phyloP scores from a whole-genome alignment of 2,888 invertebrate species.

The Taphrorychus bicolor region DNA sequence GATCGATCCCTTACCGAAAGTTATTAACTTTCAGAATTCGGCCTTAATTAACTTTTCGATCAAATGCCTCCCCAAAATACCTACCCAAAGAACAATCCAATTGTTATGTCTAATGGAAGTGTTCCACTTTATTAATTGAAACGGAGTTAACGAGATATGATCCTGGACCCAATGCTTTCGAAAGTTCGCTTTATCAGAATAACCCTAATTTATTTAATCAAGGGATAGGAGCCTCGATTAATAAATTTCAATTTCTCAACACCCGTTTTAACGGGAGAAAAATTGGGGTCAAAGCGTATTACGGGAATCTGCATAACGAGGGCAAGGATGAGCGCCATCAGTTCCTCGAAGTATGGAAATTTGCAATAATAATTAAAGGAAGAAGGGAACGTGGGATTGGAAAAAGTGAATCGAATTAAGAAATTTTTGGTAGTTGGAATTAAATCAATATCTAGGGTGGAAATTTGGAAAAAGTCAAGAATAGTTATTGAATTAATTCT shows the following conservation, averaged over 20 bases:
- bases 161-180: background rate
- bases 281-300: constrained; percentile 16
- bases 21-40: background rate
- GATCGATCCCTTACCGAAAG: background rate
- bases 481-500: no score
- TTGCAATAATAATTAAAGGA: background rate
- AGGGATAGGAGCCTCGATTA: constrained; percentile 8
- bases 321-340: background rate
- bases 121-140: background rate
- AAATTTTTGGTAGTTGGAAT: background rate
- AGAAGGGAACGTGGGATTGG: background rate
- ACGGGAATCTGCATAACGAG: constrained; percentile 7
- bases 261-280: constrained; percentile 14
- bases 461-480: no score
- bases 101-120: background rate
- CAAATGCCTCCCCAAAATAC: background rate
- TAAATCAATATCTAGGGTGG: no score
- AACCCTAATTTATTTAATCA: constrained; percentile 17
- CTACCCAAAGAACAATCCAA: background rate
- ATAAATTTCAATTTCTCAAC: constrained; percentile 19
- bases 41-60: background rate
- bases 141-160: background rate
- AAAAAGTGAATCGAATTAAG: background rate
- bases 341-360: background rate
- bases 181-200: background rate